Evolutionary conservation across 2,888 invertebrate genomes (phyloP), one percentile per base, ranked within the genome.

Genomic region (Tachystola acroxantha): DNA sequence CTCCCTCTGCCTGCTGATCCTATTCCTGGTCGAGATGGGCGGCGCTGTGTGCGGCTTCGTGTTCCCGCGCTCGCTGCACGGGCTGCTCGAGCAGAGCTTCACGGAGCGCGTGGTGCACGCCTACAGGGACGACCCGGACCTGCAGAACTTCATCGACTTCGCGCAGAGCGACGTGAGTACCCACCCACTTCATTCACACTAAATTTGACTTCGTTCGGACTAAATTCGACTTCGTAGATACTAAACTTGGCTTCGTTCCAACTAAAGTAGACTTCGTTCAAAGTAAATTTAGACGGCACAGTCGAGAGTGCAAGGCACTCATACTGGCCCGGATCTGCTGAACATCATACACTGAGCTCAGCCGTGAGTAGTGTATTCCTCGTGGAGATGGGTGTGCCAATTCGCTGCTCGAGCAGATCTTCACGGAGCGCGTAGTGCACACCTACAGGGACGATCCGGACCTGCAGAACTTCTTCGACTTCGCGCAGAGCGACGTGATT

Each of bases 71-170:
- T 93, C 95, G 11, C 92, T 97, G 77, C 94, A 96, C 65, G 92
- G 94, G 0, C 86, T 95, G 30, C 73, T 97, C 30, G 96, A 96
- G 66, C 93, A 93, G 53, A 94, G 94, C 44, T 93, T 97, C 61
- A 96, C 96, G 0, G 96, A 96, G 64, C 93, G 96, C 64, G 94
- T 96, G 13, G 96, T 98, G 36, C 95, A 96, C 61, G 93, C 95
- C 0, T 97, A 98, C 68, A 89, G 97, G 29, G 97, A 97, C 67
- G 97, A 97, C 80, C 93, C 95, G 0, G 97, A 98, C 78, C 86
- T 97, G 37, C 95, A 96, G 74, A 97, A 97, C 82, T 92, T 97
- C 47, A 97, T 98, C 46, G 97, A 98, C 74, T 97, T 96, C 84
- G 94, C 96, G 26, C 98, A 98, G 76, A 33, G 32, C 10, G 32